Evolutionary conservation across 1,140 invertebrate species (phyloP).

Genomic region (Drosophila nikananu): DNA sequence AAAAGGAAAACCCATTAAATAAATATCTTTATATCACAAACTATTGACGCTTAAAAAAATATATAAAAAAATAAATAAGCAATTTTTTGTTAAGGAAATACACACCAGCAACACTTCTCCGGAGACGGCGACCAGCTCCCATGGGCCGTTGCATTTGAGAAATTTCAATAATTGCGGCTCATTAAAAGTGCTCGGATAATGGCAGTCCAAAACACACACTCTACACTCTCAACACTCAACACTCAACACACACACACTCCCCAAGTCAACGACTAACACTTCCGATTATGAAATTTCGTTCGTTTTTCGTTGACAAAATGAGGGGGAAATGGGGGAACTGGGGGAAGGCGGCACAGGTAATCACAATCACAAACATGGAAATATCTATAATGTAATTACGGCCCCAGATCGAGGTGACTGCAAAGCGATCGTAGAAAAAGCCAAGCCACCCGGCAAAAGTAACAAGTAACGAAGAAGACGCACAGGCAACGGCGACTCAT

Average conservation of each 20-base stretch:
- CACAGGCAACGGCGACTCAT: constrained; percentile 60
- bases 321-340: constrained; percentile 6
- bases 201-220: constrained; percentile 26
- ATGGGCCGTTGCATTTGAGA: constrained; percentile 74
- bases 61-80: background rate
- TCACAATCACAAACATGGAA: constrained; percentile 66
- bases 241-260: background rate
- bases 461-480: constrained; percentile 24
- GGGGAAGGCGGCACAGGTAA: constrained; percentile 53
- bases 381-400: constrained; percentile 83
- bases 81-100: constrained; percentile 27
- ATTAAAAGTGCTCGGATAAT: constrained; percentile 74
- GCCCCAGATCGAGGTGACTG: constrained; percentile 69
- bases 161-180: constrained; percentile 81
- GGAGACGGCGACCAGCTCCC: constrained; percentile 12
- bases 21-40: constrained; percentile 10
- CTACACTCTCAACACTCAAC: background rate
- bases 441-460: constrained; percentile 13
- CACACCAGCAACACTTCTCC: constrained; percentile 6
- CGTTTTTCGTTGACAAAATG: constrained; percentile 68
- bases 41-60: constrained; percentile 7
- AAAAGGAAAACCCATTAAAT: background rate
- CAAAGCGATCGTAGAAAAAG: constrained; percentile 58
- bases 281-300: constrained; percentile 78
- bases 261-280: constrained; percentile 58